phyloP scores from a whole-genome alignment of 2,797 vertebrate genomes.

The Myiothlypis coronata region DNA sequence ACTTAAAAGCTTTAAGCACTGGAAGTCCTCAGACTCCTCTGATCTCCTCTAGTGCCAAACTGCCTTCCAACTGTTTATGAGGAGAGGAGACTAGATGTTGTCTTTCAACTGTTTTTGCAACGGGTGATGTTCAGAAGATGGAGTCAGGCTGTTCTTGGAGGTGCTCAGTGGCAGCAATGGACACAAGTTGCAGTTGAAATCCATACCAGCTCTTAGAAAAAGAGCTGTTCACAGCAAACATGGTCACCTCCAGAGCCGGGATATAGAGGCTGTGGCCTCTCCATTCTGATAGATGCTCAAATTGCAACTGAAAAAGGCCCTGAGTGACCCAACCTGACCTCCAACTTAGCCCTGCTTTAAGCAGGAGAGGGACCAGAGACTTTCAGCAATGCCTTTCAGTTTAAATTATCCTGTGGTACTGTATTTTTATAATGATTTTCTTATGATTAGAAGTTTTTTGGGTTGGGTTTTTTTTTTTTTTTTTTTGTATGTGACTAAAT shows the following conservation, averaged over 20 bases:
- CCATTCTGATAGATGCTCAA: neutral
- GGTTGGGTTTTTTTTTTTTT: neutral
- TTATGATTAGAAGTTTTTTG: neutral
- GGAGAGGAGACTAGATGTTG: neutral
- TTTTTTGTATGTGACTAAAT: neutral
- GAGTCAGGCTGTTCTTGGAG: neutral
- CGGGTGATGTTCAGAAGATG: neutral
- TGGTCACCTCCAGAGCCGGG: neutral
- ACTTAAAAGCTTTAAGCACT: neutral
- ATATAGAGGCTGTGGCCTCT: neutral
- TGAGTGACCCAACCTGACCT: neutral
- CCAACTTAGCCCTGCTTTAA: neutral
- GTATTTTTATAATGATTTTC: neutral
- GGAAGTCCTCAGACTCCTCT: neutral
- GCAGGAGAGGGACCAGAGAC: neutral
- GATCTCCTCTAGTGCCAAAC: neutral
- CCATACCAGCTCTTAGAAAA: neutral
- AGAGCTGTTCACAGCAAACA: rapidly evolving
- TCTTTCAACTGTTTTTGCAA: neutral
- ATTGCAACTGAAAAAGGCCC: neutral
- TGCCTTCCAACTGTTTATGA: neutral
- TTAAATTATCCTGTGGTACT: neutral
- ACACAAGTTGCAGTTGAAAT: rapidly evolving
- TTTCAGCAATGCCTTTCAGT: neutral
- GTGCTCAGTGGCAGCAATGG: neutral